Base-by-base conservation (phyloP, 2,113 vertebrate genomes). In the Nothobranchius kuhntae region DNA sequence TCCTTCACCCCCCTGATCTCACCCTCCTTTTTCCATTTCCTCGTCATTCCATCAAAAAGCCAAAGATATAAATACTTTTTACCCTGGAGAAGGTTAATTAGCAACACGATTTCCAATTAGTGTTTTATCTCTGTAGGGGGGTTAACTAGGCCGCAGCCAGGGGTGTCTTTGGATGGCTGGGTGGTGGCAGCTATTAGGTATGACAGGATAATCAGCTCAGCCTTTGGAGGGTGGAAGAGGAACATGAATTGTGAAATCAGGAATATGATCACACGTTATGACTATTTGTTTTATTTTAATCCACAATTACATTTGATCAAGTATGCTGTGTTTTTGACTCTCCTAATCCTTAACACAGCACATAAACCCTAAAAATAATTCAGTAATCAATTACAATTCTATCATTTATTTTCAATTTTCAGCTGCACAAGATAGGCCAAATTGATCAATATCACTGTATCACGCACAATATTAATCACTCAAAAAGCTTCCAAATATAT, bases 51-150 rank as follows among this genome's bases (percentile, higher is more conserved):
- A 67, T 87, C 82, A 83, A 86, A 86, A 87, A 84, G 75, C 26
- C 56, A 65, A 46, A 57, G 86, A 89, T 91, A 93, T 90, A 92
- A 94, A 93, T 91, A 93, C 85, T 78, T 84, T 78, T 68, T 81
- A 82, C 88, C 89, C 82, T 81, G 84, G 71, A 90, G 84, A 92
- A 92, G 91, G 91, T 91, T 93, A 93, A 93, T 93, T 92, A 92
- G 91, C 70, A 85, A 84, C 87, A 87, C 72, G 91, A 91, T 88
- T 91, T 93, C 85, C 91, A 93, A 93, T 92, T 91, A 92, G 86
- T 85, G 82, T 81, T 91, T 89, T 81, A 91, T 91, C 91, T 93
- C 91, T 85, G 85, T 79, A 13, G 78, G 69, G 78, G 87, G 89
- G 80, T 75, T 85, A 93, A 93, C 82, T 94, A 91, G 91, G 91